Evolutionary conservation across 2,113 vertebrate genomes (phyloP).

Genomic region (Tychaedon coryphoeus): DNA sequence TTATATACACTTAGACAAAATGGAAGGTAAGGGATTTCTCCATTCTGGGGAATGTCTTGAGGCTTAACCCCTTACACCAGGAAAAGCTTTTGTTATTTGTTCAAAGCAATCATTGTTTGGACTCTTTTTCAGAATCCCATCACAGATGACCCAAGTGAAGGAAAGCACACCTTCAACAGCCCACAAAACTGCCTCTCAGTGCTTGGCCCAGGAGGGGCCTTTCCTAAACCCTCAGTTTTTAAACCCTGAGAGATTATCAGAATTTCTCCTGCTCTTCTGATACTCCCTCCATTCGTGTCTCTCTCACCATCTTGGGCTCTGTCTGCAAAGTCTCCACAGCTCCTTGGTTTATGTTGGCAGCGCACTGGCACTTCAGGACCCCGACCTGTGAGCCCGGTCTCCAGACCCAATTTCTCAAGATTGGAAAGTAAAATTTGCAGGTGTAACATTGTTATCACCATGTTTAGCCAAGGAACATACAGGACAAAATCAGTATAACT

Average conservation of each 20-base stretch:
- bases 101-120: background rate
- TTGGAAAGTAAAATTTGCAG: background rate
- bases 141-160: background rate
- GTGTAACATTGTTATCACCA: background rate
- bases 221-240: background rate
- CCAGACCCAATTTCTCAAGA: background rate
- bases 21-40: background rate
- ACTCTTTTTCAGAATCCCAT: background rate
- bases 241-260: background rate
- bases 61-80: background rate
- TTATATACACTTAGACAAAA: background rate
- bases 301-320: background rate
- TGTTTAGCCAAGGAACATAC: rapidly evolving
- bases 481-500: background rate
- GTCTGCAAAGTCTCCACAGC: background rate
- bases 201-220: background rate
- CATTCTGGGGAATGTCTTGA: background rate
- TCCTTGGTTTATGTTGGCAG: background rate
- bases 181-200: background rate
- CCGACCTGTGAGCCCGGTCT: rapidly evolving
- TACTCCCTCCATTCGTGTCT: background rate
- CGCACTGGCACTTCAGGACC: rapidly evolving
- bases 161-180: background rate
- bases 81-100: background rate
- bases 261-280: background rate